Percentiles rank a stretch among this genome's conserved stretches.
These are phyloP conservation scores for Nasonovia ribisnigri DNA, from an alignment of 2,888 invertebrate genomes.

Conservation along the genomic window DNA sequence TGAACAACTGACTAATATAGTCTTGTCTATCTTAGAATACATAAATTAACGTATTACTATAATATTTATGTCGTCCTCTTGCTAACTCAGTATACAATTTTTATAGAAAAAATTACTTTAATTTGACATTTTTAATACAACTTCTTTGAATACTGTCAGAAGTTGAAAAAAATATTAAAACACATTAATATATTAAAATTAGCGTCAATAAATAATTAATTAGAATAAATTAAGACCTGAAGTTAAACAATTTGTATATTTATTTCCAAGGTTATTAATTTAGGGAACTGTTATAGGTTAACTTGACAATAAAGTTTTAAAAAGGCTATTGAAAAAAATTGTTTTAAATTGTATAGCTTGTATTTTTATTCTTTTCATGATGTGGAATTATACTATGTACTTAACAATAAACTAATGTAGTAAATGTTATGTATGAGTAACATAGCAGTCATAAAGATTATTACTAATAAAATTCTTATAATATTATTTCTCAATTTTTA, in stretches of 20 bases:
- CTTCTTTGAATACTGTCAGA: not conserved
- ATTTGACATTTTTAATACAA: not conserved
- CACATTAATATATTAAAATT: not conserved
- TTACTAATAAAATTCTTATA: not conserved
- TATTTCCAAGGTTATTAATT: conserved; percentile 1
- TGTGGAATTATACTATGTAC: not conserved
- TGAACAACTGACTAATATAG: not conserved
- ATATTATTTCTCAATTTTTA: not conserved
- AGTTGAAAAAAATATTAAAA: not conserved
- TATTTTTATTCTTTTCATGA: not conserved
- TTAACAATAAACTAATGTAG: not conserved
- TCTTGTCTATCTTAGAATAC: not conserved
- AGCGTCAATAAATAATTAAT: not conserved
- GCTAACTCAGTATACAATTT: not conserved
- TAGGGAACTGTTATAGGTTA: not conserved
- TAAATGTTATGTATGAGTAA: not conserved
- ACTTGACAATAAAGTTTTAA: not conserved
- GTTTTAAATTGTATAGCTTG: not conserved
- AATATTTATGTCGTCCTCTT: not conserved
- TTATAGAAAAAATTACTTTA: not conserved
- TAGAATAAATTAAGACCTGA: not conserved
- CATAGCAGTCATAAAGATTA: not conserved
- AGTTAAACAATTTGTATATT: not conserved
- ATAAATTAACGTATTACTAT: not conserved
- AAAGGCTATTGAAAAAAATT: not conserved